These are phyloP conservation scores for Typhlomys cinereus DNA, from an alignment of 2,113 vertebrate genomes.

Conservation along the genomic window DNA sequence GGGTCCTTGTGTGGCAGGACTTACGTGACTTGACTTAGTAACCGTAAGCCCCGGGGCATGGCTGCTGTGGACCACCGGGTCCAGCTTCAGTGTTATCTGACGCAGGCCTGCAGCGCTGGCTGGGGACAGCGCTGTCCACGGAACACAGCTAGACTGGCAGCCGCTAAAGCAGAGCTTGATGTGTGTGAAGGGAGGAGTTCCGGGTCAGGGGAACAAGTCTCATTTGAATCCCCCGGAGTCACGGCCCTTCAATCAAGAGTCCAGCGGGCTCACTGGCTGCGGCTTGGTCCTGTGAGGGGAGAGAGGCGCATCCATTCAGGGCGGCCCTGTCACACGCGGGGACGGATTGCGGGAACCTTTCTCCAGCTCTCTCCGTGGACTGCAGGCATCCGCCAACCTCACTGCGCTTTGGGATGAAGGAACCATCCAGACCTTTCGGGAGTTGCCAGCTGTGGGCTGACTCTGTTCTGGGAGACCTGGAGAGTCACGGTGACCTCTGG, in stretches of 20 bases:
- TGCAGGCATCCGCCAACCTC: too few relatives aligned
- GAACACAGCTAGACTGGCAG: not conserved
- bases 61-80: not conserved
- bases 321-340: not conserved
- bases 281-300: not conserved
- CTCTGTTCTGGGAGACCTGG: not conserved
- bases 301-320: accelerated
- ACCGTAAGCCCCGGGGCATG: not conserved
- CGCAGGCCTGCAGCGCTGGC: accelerated
- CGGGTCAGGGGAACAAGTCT: not conserved
- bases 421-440: accelerated
- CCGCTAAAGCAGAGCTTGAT: not conserved
- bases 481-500: not conserved
- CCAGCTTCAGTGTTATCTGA: not conserved
- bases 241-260: not conserved
- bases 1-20: too few relatives aligned
- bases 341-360: not conserved
- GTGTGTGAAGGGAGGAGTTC: not conserved
- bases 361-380: too few relatives aligned
- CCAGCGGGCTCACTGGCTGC: not conserved
- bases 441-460: too few relatives aligned
- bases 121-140: not conserved
- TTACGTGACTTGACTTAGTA: too few relatives aligned
- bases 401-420: too few relatives aligned
- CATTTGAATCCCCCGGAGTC: not conserved